A percentile compares a stretch with the other conserved stretches of the same genome.
Conservation (phyloP, 2,888 invertebrate species). For the Torymus tubicola region DNA sequence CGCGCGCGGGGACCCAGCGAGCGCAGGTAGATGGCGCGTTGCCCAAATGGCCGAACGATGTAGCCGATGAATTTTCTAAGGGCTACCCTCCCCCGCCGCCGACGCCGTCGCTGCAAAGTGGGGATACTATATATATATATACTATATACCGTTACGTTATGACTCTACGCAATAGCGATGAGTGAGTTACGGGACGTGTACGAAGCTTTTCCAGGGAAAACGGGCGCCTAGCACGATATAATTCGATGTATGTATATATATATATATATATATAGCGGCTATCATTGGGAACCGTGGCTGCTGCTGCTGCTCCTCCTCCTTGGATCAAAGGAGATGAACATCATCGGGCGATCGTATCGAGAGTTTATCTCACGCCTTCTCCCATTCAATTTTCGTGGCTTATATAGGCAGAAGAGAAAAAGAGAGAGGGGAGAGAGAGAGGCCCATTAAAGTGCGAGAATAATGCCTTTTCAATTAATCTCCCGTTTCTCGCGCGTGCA, state of each 20-base stretch:
- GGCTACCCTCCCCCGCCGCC: slow-evolving; percentile 2
- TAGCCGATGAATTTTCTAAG: slow-evolving; percentile 63
- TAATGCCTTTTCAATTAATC: slow-evolving; percentile 44
- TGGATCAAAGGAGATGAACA: background rate
- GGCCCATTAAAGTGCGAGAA: slow-evolving; percentile 9
- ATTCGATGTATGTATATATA: background rate
- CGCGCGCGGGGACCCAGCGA: slow-evolving; percentile 31
- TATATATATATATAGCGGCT: background rate
- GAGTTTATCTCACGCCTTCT: slow-evolving; percentile 26
- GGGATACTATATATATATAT: too few relatives aligned
- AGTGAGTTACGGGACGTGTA: slow-evolving; percentile 29
- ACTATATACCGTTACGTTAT: background rate
- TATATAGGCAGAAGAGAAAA: background rate
- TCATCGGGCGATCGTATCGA: slow-evolving; percentile 28
- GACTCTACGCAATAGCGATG: slow-evolving; percentile 17
- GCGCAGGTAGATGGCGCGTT: slow-evolving; percentile 67
- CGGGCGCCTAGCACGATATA: slow-evolving; percentile 15
- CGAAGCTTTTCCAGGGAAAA: slow-evolving; percentile 30
- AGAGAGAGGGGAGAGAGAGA: background rate
- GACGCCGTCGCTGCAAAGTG: too few relatives aligned
- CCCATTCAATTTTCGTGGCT: slow-evolving; percentile 32
- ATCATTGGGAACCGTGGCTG: background rate
- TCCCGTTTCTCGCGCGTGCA: background rate
- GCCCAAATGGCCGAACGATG: slow-evolving; percentile 66
- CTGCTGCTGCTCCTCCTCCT: slow-evolving; percentile 3